Evolutionary conservation across 2,113 vertebrate genomes (phyloP), one percentile per base, ranked within the genome.

Genomic region (Antennarius striatus): DNA sequence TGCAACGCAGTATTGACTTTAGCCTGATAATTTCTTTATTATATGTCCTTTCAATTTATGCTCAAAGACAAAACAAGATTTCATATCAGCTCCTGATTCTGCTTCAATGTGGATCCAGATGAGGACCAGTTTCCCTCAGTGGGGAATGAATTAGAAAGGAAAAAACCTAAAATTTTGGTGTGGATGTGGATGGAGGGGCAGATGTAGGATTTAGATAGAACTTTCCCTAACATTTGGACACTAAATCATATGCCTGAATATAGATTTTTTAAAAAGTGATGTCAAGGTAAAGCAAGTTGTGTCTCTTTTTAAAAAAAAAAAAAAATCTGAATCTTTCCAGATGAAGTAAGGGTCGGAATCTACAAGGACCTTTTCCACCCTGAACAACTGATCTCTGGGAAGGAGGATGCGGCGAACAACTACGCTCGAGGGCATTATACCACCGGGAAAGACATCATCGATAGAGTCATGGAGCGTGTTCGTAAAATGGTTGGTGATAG

Each of bases 331-430:
- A 22, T 70, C 2, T 56, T 79, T 79, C 29, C 73, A 95, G 95
- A 96, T 85, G 90, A 94, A 79, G 93, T 96, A 36, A 91, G 95
- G 54, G 88, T 67, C 46, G 94, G 95, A 15, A 89, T 64, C 4
- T 95, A 94, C 82, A 88, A 53, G 14, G 88, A 91, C 12, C 94
- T 95, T 45, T 96, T 95, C 76, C 95, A 95, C 73, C 94, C 95
- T 4, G 94, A 95, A 56, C 95, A 96, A 52, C 91, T 97, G 73
- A 94, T 96, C 73, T 94, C 94, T 86, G 95, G 94, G 30, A 94
- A 95, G 85, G 94, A 96, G 75, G 95, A 96, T 71, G 95, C 96
- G 40, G 96, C 94, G 42, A 96, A 95, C 76, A 95, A 94, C 87
- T 95, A 94, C 29, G 95, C 95, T 43, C 92, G 91, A n/a, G 95